Evolutionary conservation across 2,888 invertebrate species (phyloP).

Genomic region (Lissocephala sabroskyi): DNA sequence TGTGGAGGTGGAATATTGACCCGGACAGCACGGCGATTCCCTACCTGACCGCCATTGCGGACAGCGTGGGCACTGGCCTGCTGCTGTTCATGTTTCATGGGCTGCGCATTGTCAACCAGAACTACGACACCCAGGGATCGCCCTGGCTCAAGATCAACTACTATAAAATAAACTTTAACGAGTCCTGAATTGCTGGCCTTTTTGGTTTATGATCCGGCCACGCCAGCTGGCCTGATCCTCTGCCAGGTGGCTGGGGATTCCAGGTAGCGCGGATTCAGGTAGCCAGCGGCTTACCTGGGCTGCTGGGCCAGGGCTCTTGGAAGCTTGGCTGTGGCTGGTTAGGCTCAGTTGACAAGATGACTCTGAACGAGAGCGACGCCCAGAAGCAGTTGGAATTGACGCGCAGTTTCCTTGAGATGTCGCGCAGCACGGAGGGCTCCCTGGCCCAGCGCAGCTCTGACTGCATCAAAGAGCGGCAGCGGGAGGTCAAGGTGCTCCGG

Average conservation of each 20-base stretch:
- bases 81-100: conserved; percentile 20
- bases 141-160: conserved; percentile 1
- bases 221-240: too few species aligned
- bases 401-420: conserved; percentile 90
- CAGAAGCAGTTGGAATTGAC: conserved; percentile 92
- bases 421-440: conserved; percentile 92
- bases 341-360: conserved; percentile 25
- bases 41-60: conserved; percentile 29
- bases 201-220: neutral
- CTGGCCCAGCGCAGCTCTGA: conserved; percentile 94
- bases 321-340: neutral
- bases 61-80: conserved; percentile 26
- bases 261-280: too few species aligned
- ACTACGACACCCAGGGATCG: neutral
- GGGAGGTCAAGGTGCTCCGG: conserved; percentile 91
- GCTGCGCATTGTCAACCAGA: neutral
- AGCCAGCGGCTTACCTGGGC: too few species aligned
- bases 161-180: neutral
- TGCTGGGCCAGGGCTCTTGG: neutral
- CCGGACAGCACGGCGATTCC: conserved; percentile 34
- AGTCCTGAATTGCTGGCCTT: too few species aligned
- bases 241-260: too few species aligned
- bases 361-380: conserved; percentile 76
- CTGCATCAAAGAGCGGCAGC: conserved; percentile 89
- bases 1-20: conserved; percentile 27